Evolutionary conservation across 1,140 invertebrate species (phyloP).

Genomic region (Atta texana): DNA sequence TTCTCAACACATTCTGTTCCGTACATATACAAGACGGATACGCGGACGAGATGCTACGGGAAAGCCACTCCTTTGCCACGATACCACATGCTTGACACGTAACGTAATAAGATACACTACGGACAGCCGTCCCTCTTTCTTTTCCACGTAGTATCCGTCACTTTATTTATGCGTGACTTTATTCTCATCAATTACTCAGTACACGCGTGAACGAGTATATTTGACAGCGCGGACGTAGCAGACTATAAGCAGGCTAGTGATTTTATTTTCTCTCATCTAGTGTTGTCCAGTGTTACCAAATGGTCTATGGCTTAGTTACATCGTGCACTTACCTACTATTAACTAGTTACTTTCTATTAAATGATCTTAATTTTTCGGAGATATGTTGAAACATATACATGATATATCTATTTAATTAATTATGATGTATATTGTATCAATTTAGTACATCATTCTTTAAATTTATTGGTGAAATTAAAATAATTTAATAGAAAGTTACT

Average conservation of each 20-base stretch:
- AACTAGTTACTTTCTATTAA: too few relatives aligned
- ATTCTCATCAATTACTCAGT: conserved; percentile 55
- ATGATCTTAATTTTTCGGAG: too few relatives aligned
- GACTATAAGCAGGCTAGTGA: conserved; percentile 69
- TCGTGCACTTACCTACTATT: too few relatives aligned
- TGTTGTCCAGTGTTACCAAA: too few relatives aligned
- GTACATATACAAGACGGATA: not conserved
- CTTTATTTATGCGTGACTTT: conserved; percentile 53
- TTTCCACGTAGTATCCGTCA: conserved; percentile 40
- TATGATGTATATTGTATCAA: too few relatives aligned
- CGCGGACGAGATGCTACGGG: not conserved
- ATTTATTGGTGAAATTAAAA: too few relatives aligned
- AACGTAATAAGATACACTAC: not conserved
- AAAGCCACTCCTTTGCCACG: not conserved
- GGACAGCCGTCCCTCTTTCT: conserved; percentile 21
- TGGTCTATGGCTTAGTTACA: too few relatives aligned
- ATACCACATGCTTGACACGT: conserved; percentile 19
- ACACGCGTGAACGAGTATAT: conserved; percentile 63
- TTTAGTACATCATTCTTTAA: too few relatives aligned
- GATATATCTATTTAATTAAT: too few relatives aligned
- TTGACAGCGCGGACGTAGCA: conserved; percentile 77
- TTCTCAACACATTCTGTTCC: not conserved
- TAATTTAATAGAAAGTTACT: too few relatives aligned
- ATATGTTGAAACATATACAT: too few relatives aligned
- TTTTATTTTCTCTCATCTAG: conserved; percentile 22